Conservation (phyloP, 2,113 vertebrate species). For the Verasper variegatus region DNA sequence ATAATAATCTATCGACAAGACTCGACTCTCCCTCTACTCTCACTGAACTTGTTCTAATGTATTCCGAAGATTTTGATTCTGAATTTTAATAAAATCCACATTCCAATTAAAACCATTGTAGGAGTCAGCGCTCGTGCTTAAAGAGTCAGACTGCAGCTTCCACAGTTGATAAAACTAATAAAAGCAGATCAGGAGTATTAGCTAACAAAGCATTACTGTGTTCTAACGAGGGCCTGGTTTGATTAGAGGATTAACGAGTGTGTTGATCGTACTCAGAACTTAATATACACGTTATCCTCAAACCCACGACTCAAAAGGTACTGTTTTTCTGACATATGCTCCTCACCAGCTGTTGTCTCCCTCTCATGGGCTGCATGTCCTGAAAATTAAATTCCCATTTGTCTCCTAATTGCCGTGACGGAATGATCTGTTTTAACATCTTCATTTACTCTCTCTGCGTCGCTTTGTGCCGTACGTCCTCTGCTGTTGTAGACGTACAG, state of each 20-base stretch:
- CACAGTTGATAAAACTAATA: conserved; percentile 36
- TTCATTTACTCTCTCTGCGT: conserved; percentile 24
- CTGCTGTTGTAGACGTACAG: neutral
- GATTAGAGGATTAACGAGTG: conserved; percentile 45
- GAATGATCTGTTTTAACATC: conserved; percentile 45
- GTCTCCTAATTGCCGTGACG: conserved; percentile 55
- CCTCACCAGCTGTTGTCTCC: conserved; percentile 67
- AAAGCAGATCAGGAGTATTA: conserved; percentile 43
- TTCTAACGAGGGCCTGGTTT: conserved; percentile 28
- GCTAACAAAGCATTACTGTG: conserved; percentile 37
- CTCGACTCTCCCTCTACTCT: neutral
- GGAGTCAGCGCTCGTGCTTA: neutral
- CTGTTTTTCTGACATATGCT: conserved; percentile 60
- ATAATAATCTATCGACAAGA: neutral
- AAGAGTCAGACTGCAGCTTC: conserved; percentile 3
- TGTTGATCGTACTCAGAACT: conserved; percentile 26
- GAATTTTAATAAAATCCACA: conserved; percentile 8
- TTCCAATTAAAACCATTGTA: conserved; percentile 21
- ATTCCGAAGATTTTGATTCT: neutral
- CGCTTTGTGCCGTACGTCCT: conserved; percentile 14
- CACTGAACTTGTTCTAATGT: neutral
- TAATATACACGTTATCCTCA: conserved; percentile 30
- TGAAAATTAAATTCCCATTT: conserved; percentile 55
- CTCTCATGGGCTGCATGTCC: conserved; percentile 59
- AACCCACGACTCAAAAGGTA: conserved; percentile 31